Percentiles rank a stretch among this genome's conserved stretches.
These are phyloP conservation scores for Hymenopus coronatus DNA, from an alignment of 2,888 invertebrate species.

Conservation along the genomic window DNA sequence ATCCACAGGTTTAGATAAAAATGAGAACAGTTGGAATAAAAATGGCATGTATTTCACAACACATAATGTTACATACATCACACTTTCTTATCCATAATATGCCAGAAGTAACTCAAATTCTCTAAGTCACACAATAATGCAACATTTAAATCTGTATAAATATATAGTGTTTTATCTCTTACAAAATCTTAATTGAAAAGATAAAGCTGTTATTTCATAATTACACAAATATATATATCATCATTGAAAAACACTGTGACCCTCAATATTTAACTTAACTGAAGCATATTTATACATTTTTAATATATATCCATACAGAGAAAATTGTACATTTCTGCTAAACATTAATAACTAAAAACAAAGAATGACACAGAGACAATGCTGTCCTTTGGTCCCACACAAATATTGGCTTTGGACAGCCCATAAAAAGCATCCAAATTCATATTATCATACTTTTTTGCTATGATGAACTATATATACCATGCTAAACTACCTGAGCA, in stretches of 20 bases:
- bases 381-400: slow-evolving; percentile 6
- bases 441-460: neutral
- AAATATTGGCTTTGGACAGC: neutral
- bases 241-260: neutral
- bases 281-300: neutral
- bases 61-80: neutral
- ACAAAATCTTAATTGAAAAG: slow-evolving; percentile 7
- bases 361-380: neutral
- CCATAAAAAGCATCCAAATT: neutral
- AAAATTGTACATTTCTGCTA: neutral
- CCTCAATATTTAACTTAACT: neutral
- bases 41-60: neutral
- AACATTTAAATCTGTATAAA: neutral
- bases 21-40: neutral
- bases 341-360: neutral
- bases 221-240: neutral
- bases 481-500: neutral
- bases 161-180: neutral
- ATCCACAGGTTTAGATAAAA: neutral
- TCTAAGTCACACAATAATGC: neutral
- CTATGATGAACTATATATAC: neutral
- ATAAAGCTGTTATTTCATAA: slow-evolving; percentile 2
- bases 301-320: neutral
- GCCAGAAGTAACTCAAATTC: neutral
- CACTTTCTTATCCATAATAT: neutral